Base-by-base conservation (phyloP, 1,140 invertebrate genomes). In the Lasioglossum baleicum region DNA sequence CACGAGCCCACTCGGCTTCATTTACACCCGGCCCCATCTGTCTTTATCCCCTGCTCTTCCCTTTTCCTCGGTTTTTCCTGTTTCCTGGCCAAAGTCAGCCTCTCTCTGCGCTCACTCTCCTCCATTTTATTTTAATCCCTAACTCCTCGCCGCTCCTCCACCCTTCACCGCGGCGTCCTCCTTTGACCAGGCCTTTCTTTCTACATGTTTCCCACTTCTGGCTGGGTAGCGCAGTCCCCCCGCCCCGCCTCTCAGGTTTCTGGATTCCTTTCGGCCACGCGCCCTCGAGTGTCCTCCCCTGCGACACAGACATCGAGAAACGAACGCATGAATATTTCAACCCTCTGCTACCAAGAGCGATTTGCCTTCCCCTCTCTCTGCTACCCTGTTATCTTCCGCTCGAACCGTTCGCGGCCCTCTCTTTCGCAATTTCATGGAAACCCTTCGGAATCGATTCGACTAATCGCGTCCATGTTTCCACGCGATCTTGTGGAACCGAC, bases 321-420 rank as follows among this genome's bases (percentile, higher is more conserved):
- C 64, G 61, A 61, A 61, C 51, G 40, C 71, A 81, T 77, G 83
- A 85, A 85, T 84, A 81, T 58, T 85, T 85, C 53, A 85, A 60
- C 51, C 64, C 40, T 53, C 15, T 15, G 51, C 13, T 53, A 58
- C 31, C 15, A 22, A 31, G 71, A 51, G 8, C 63, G 64, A 67
- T 75, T 80, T 35, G 51, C 77, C 63, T 35, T 26, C 71, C 20
- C 35, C 35, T 35, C 35, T 35, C 35, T 35, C 35, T n/a, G 35
- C 35, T 7, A n/a, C 56, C 56, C 56, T n/a, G 17, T n/a, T 8
- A n/a, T 20, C 56, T 20, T 58, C n/a, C 20, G 48, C 53, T n/a
- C 53, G 0, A 74, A 74, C 64, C 66, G 26, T n/a, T 20, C 61
- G 15, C 22, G 20, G 22, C 7, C 7, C n/a, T 67, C n/a, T 17